Evolutionary conservation across 2,888 invertebrate species (phyloP).

Genomic region (Cheilosia grossa): DNA sequence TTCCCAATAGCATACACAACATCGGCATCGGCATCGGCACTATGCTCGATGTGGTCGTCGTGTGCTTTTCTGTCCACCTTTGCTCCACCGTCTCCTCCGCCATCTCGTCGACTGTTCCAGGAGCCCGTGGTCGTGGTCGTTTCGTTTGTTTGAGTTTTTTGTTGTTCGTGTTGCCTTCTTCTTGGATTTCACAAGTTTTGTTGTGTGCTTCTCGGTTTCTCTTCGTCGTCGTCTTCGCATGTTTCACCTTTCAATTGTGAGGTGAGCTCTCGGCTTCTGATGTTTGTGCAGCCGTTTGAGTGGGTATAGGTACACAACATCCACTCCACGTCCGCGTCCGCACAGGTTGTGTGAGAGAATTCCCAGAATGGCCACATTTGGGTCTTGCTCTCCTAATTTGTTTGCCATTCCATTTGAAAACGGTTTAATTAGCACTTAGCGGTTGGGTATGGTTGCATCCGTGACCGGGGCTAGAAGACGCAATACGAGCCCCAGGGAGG

Average conservation of each 20-base stretch:
- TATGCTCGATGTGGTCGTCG: constrained; percentile 4
- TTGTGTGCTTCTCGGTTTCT: constrained; percentile 20
- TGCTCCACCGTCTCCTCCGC: constrained; percentile 6
- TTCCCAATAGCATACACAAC: constrained; percentile 68
- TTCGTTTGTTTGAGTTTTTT: constrained; percentile 30
- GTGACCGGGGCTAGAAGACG: constrained; percentile 23
- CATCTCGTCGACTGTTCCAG: not conserved
- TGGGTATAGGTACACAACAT: no score
- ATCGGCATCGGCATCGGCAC: not conserved
- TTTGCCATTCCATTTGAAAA: constrained; percentile 74
- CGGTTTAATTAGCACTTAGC: constrained; percentile 74
- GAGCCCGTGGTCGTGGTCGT: not conserved
- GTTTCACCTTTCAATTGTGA: constrained; percentile 23
- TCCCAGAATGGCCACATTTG: constrained; percentile 69
- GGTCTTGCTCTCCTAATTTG: constrained; percentile 68
- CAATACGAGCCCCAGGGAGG: constrained; percentile 29
- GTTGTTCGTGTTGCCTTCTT: constrained; percentile 10
- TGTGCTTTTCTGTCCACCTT: constrained; percentile 41
- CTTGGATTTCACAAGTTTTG: constrained; percentile 50
- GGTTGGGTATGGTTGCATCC: constrained; percentile 32
- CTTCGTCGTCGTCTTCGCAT: constrained; percentile 41
- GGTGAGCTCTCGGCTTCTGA: constrained; percentile 38
- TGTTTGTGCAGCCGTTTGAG: constrained; percentile 68
- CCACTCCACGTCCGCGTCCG: constrained; percentile 12
- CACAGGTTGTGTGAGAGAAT: constrained; percentile 47